Percentiles rank a stretch among this genome's conserved stretches.
Conservation (phyloP, 2,113 vertebrate genomes). For the Seriola aureovittata region DNA sequence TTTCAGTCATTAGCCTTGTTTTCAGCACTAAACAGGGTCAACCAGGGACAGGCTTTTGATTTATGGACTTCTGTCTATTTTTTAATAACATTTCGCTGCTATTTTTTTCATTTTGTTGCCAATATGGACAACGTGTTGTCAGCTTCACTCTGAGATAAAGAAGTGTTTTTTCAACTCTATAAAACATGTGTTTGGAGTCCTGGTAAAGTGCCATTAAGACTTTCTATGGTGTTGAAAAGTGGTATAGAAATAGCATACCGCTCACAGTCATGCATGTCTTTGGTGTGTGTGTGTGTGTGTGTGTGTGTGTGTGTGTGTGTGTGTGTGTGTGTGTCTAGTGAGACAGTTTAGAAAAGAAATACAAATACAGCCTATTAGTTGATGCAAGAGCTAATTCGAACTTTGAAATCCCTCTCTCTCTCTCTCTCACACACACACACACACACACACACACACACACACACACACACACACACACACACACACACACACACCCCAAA, state of each 20-base stretch:
- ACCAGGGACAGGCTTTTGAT: constrained; percentile 53
- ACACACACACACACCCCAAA: constrained; percentile 42
- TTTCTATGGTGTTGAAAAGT: constrained; percentile 24
- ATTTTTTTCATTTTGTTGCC: constrained; percentile 22
- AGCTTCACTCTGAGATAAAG: not conserved
- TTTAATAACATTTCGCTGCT: constrained; percentile 31
- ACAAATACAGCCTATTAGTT: constrained; percentile 8
- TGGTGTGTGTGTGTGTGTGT: constrained; percentile 9
- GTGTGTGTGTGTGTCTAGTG: not conserved
- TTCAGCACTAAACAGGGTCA: constrained; percentile 53
- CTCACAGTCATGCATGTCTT: constrained; percentile 14
- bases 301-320: not conserved
- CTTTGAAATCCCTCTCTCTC: constrained; percentile 11
- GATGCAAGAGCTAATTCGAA: constrained; percentile 38
- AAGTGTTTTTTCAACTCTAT: constrained; percentile 1
- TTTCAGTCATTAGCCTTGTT: constrained; percentile 75
- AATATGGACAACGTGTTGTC: not conserved
- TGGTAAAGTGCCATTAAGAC: constrained; percentile 9
- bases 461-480: constrained; percentile 41
- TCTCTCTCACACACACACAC: constrained; percentile 10
- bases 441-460: constrained; percentile 44
- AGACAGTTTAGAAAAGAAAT: constrained; percentile 3
- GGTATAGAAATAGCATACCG: constrained; percentile 27
- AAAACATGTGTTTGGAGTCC: constrained; percentile 8
- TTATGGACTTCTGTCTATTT: constrained; percentile 24